These are phyloP conservation scores for Dromas ardeola DNA, from an alignment of 2,113 vertebrate genomes.

Conservation along the genomic window DNA sequence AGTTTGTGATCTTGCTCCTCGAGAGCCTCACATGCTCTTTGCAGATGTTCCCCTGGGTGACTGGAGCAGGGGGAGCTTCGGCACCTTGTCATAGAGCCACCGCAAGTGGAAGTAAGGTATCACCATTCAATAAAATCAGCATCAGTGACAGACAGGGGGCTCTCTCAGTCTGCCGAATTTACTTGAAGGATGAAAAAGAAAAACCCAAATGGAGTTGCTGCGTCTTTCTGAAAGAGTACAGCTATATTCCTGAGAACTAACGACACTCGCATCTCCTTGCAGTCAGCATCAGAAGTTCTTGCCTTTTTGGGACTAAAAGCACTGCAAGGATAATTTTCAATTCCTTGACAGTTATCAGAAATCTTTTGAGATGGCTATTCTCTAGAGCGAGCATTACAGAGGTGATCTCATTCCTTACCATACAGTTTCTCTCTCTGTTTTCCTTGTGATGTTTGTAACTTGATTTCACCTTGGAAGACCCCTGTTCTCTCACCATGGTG, in stretches of 20 bases:
- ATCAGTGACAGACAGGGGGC: conserved; percentile 31
- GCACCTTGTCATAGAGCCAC: not conserved
- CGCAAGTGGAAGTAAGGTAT: not conserved
- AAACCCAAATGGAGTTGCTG: not conserved
- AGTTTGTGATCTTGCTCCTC: not conserved
- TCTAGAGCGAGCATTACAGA: not conserved
- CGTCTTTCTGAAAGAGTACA: not conserved
- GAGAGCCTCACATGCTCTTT: not conserved
- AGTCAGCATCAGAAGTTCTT: not conserved
- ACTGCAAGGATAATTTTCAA: not conserved
- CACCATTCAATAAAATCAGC: not conserved
- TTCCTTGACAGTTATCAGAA: not conserved
- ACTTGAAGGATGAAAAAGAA: not conserved
- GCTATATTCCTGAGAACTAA: not conserved
- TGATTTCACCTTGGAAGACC: conserved; percentile 86
- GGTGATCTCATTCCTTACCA: conserved; percentile 72
- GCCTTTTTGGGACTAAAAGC: not conserved
- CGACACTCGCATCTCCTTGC: not conserved
- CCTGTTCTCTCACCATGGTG: conserved; percentile 94
- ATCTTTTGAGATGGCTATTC: not conserved
- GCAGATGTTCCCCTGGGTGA: not conserved
- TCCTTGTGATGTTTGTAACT: conserved; percentile 87
- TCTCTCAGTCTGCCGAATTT: conserved; percentile 18
- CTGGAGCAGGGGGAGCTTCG: not conserved
- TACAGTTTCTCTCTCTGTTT: conserved; percentile 94